Conservation (phyloP, 2,797 vertebrate species). For the Macropus fuliginosus region DNA sequence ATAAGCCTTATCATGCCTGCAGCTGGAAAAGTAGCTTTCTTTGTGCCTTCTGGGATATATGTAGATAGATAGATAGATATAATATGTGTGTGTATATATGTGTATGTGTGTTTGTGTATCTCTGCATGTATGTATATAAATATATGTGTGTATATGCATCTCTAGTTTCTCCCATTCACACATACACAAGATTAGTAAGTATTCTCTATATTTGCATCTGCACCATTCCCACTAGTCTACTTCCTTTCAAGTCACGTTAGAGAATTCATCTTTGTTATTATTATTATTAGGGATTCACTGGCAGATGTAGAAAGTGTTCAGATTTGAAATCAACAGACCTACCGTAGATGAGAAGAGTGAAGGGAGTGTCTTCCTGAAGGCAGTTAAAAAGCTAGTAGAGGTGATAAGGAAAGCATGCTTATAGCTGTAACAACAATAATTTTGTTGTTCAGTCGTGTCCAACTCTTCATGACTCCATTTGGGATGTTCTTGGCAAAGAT, state of each 20-base stretch:
- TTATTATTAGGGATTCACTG: not conserved
- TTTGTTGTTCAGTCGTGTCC: no score
- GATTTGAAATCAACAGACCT: not conserved
- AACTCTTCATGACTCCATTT: no score
- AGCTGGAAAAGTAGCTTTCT: slow-evolving; percentile 37
- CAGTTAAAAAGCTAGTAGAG: not conserved
- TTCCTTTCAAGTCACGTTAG: not conserved
- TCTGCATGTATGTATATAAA: no score
- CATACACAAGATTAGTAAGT: slow-evolving; percentile 33
- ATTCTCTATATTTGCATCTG: slow-evolving; percentile 25
- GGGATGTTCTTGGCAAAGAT: no score
- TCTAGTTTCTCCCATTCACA: slow-evolving; percentile 27
- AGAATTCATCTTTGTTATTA: not conserved
- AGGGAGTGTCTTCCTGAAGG: not conserved
- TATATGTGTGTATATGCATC: no score
- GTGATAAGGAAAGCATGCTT: not conserved
- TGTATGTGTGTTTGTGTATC: no score
- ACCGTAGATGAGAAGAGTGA: not conserved
- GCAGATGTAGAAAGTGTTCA: not conserved
- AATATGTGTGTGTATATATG: not conserved
- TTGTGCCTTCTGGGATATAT: not conserved
- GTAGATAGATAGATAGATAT: no score
- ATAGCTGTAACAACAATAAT: not conserved
- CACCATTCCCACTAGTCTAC: not conserved
- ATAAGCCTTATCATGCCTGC: slow-evolving; percentile 25